Evolutionary conservation across 2,797 vertebrate species (phyloP).

Genomic region (Aeoliscus strigatus): DNA sequence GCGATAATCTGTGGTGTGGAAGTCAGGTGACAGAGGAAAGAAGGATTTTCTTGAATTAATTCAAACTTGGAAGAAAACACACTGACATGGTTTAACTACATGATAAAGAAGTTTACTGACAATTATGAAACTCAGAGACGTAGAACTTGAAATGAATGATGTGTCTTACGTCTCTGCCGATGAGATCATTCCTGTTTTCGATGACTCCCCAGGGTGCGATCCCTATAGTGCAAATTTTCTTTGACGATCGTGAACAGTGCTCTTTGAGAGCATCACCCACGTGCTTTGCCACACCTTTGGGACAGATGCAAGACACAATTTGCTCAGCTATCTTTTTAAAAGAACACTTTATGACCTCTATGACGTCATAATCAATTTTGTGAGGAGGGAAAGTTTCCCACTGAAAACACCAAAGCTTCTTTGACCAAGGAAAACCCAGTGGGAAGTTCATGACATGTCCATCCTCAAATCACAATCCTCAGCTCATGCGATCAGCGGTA

Average conservation of each 20-base stretch:
- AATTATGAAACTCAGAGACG: not conserved
- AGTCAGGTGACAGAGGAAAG: not conserved
- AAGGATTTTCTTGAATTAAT: not conserved
- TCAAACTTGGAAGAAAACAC: no score
- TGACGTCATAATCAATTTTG: no score
- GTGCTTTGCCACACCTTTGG: constrained; percentile 90
- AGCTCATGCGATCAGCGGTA: constrained; percentile 42
- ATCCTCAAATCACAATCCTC: constrained; percentile 40
- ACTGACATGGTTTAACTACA: no score
- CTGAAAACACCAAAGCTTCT: constrained; percentile 4
- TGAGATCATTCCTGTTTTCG: constrained; percentile 96
- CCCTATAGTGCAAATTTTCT: constrained; percentile 98
- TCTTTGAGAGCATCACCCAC: constrained; percentile 96
- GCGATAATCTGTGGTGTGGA: constrained; percentile 81
- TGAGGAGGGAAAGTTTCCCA: no score
- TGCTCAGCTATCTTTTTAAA: no score
- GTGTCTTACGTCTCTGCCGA: constrained; percentile 93
- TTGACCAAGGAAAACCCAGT: constrained; percentile 9
- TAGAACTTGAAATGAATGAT: not conserved
- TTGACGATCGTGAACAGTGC: constrained; percentile 91
- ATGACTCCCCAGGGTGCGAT: constrained; percentile 98
- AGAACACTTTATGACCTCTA: no score
- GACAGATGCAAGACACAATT: constrained; percentile 5
- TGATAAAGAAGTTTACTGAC: not conserved
- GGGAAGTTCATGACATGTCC: constrained; percentile 9